phyloP scores from a whole-genome alignment of 2,113 vertebrate species.

The Dasyornis broadbenti region DNA sequence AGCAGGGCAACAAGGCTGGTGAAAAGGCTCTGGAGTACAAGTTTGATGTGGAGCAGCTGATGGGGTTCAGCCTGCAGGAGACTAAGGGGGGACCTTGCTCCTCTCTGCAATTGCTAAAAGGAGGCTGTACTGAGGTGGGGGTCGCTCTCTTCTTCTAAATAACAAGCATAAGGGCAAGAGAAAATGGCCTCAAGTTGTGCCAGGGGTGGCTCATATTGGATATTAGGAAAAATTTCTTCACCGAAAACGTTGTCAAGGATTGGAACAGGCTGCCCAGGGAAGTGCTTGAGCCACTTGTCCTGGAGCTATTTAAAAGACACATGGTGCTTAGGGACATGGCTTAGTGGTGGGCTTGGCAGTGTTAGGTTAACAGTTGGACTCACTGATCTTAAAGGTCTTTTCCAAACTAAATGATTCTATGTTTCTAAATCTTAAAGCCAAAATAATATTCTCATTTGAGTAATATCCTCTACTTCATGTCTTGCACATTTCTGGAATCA shows the following conservation, averaged over 20 bases:
- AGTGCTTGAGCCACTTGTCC: background rate
- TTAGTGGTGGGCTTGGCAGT: background rate
- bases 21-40: background rate
- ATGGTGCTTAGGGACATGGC: background rate
- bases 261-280: background rate
- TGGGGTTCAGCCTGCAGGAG: background rate
- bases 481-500: background rate
- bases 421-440: background rate
- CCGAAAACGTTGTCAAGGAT: background rate
- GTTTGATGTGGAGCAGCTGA: background rate
- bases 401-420: accelerated
- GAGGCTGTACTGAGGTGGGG: accelerated
- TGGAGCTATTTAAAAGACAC: background rate
- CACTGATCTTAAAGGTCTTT: background rate
- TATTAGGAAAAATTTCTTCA: background rate
- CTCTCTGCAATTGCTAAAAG: background rate
- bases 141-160: background rate
- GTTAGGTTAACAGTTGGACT: background rate
- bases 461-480: background rate
- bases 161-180: background rate
- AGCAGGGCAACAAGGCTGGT: too few relatives aligned
- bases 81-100: background rate
- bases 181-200: background rate
- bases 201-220: background rate
- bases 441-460: background rate